Evolutionary conservation across 2,888 invertebrate genomes (phyloP), one percentile per base, ranked within the genome.

Genomic region (Stenichneumon culpator): DNA sequence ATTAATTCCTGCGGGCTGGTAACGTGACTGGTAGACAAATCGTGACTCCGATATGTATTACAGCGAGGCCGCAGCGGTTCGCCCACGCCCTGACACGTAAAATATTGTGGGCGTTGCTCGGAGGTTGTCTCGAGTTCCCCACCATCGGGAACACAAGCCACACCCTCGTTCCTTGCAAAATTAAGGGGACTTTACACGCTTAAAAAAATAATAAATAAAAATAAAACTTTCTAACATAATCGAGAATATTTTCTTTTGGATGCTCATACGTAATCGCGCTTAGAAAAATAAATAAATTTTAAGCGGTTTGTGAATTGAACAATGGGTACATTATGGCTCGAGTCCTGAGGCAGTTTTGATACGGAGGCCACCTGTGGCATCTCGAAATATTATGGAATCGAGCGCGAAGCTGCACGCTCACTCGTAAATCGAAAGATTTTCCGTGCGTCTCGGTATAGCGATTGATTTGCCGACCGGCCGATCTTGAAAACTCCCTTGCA

Each of bases 31-130:
- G 63, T 32, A 63, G 32, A 63, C 63, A 63, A 63, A 63, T 63
- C 60, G 28, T 44, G 70, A 72, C 19, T 39, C 36, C 36, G 7
- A 54, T 39, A 7, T 39, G 72, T 44, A n/a, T 47, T 52, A 44
- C n/a, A 6, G 63, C 57, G 57, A 74, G 11, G 44, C n/a, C 63
- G 47, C 32, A 6, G 60, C 19, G n/a, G 28, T 50, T 57, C 65
- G 36, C 65, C 83, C 83, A 79, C 79, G 75, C 78, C 83, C 82
- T 82, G 65, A 77, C 83, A 82, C 57, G 82, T 74, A 78, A 88
- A 84, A 79, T 79, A 87, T 86, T 75, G 86, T 90, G 89, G 91
- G 91, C 91, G 91, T 74, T 89, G 89, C 79, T 89, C 54, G 60
- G 77, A 88, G 89, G 90, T 87, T 91, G 90, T 82, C 87, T 74